Percentiles rank a stretch among this genome's conserved stretches.
Evolutionary conservation across 2,888 invertebrate species (phyloP).

Genomic region (Leptinotarsa peninsularis): DNA sequence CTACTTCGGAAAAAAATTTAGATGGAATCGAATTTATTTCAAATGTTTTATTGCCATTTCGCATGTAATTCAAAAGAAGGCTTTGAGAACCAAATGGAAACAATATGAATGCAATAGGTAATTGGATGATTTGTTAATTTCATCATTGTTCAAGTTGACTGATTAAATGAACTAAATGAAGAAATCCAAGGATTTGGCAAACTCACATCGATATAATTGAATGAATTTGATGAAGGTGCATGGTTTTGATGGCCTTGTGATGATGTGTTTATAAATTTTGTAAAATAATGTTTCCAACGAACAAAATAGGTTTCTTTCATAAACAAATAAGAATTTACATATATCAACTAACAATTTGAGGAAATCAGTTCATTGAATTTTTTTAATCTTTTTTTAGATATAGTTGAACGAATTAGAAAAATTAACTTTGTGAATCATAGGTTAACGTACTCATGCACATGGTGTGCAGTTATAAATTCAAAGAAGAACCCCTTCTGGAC

Average conservation of each 20-base stretch:
- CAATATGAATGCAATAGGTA: neutral
- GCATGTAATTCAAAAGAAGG: neutral
- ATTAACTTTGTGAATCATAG: no score
- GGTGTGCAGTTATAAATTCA: no score
- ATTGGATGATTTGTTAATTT: conserved; percentile 5
- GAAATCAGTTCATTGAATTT: no score
- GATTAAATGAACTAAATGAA: neutral
- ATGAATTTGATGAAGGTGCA: no score
- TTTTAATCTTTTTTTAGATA: neutral
- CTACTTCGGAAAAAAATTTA: neutral
- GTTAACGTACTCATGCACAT: no score
- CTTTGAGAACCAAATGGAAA: neutral
- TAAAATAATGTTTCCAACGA: no score
- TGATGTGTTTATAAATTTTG: no score
- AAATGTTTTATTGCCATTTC: neutral
- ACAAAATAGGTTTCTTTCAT: no score
- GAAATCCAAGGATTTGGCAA: conserved; percentile 1
- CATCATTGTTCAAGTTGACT: conserved; percentile 5
- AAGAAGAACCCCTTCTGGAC: no score
- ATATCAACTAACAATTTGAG: no score
- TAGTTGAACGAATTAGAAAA: neutral
- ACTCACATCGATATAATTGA: neutral
- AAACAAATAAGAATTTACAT: no score
- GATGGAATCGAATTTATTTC: neutral
- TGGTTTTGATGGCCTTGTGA: no score